Percentiles rank a stretch among this genome's conserved stretches.
Evolutionary conservation across 2,113 vertebrate species (phyloP).

Genomic region (Hemiprocne comata): DNA sequence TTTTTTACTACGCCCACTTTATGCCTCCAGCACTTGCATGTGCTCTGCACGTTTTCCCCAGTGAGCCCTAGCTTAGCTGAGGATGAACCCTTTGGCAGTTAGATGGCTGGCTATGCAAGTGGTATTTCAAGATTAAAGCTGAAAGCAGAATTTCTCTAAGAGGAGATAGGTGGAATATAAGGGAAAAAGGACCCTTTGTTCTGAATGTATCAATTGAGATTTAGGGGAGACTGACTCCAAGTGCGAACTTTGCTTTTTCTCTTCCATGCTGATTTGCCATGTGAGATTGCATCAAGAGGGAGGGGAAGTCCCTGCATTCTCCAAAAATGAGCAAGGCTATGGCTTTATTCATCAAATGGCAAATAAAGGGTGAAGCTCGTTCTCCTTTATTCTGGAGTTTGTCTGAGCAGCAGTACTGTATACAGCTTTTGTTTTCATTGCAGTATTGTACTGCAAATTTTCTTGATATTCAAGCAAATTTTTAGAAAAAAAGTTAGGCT

Average conservation of each 20-base stretch:
- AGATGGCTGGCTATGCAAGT: neutral
- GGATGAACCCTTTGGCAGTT: neutral
- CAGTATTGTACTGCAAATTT: neutral
- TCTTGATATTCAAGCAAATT: neutral
- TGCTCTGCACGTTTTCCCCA: neutral
- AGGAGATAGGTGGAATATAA: neutral
- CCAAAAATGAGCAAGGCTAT: neutral
- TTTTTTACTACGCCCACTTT: neutral
- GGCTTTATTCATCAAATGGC: neutral
- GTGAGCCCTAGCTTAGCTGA: neutral
- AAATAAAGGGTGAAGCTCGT: neutral
- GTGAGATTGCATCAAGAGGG: neutral
- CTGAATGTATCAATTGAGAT: neutral
- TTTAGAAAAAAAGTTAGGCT: neutral
- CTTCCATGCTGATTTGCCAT: neutral
- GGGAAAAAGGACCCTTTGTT: neutral
- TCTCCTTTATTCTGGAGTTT: neutral
- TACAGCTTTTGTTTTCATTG: neutral
- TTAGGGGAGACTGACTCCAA: neutral
- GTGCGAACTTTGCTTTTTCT: neutral
- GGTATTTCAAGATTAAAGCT: neutral
- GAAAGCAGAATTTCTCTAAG: neutral
- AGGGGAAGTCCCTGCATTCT: neutral
- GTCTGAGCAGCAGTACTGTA: neutral
- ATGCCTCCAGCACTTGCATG: neutral